A percentile compares a stretch with the other conserved stretches of the same genome.
Conservation (phyloP, 2,888 invertebrate genomes). For the Cataglyphis altisquamis region DNA sequence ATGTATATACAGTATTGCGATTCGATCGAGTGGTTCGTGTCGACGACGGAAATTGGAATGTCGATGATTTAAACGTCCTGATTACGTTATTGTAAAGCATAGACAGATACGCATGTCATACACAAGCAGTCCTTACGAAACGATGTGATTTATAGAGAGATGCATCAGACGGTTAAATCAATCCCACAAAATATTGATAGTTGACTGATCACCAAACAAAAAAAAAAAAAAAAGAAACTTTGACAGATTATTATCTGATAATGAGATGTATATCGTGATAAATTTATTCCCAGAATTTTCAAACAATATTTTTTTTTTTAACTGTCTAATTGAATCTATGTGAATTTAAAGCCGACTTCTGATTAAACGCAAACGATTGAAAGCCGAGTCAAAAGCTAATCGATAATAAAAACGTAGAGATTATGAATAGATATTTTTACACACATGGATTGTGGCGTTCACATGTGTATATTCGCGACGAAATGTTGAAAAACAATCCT, state of each 20-base stretch:
- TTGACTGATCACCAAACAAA: too few relatives aligned
- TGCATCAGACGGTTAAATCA: neutral
- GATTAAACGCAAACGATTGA: neutral
- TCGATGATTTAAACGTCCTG: constrained; percentile 39
- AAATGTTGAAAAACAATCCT: neutral
- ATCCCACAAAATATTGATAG: neutral
- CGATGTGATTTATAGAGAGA: neutral
- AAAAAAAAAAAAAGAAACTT: neutral
- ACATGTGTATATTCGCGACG: neutral
- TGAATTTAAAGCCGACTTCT: neutral
- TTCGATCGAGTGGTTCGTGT: constrained; percentile 26
- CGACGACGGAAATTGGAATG: constrained; percentile 42
- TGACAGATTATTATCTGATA: neutral
- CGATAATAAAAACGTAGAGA: neutral
- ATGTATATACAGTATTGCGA: neutral
- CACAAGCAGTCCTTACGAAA: constrained; percentile 13
- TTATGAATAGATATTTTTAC: neutral
- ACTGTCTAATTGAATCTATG: too few relatives aligned
- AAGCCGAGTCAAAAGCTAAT: neutral
- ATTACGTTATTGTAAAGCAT: constrained; percentile 22
- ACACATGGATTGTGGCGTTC: neutral
- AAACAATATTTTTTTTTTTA: neutral
- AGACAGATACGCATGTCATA: neutral
- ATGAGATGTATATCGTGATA: neutral
- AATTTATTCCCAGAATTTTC: neutral